Conservation (phyloP, 2,888 invertebrate species). For the Paralinhomoeus sp. region DNA sequence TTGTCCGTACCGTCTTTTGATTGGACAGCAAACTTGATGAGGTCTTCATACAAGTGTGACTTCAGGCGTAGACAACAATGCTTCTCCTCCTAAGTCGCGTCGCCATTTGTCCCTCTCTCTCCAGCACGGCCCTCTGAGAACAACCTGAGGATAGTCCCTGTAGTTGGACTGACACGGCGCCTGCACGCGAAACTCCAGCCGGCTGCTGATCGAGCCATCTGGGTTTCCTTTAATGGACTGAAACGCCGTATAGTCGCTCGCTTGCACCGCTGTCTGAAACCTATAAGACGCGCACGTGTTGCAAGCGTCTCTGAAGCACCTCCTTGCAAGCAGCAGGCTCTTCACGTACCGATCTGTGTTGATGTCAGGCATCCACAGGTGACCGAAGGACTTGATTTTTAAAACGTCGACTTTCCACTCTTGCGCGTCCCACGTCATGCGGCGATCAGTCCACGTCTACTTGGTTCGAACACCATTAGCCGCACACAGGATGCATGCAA, state of each 20-base stretch:
- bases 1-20: too few relatives aligned
- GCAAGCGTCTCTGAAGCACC: too few relatives aligned
- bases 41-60: conserved; percentile 11
- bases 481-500: too few relatives aligned
- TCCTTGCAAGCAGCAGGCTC: too few relatives aligned
- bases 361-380: conserved; percentile 18
- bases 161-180: conserved; percentile 15
- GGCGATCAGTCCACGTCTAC: conserved; percentile 17
- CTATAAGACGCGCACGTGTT: conserved; percentile 6
- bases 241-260: conserved; percentile 14
- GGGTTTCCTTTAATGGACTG: conserved; percentile 9
- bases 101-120: too few relatives aligned
- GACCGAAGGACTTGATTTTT: conserved; percentile 12
- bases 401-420: conserved; percentile 16
- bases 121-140: too few relatives aligned
- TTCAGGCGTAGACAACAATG: conserved; percentile 16
- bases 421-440: conserved; percentile 15
- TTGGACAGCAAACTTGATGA: conserved; percentile 8
- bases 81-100: conserved; percentile 11
- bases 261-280: conserved; percentile 14
- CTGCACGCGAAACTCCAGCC: conserved; percentile 15
- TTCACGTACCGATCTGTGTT: conserved; percentile 12
- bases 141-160: conserved; percentile 14
- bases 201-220: conserved; percentile 14
- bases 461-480: too few relatives aligned